phyloP scores from a whole-genome alignment of 2,797 vertebrate species.

The Steatocranus sp. region DNA sequence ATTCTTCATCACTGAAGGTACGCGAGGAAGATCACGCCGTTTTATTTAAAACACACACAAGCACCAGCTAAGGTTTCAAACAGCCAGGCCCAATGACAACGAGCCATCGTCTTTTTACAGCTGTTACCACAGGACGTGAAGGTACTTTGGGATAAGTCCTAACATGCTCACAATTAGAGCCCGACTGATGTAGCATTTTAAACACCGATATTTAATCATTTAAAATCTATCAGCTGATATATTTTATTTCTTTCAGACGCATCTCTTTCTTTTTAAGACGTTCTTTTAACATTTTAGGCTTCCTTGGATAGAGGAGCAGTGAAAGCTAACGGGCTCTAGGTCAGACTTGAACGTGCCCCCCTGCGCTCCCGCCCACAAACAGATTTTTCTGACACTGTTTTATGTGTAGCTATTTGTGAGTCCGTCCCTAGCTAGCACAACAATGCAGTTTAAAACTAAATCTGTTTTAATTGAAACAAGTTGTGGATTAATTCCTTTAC shows the following conservation, averaged over 20 bases:
- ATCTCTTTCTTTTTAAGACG: rapidly evolving
- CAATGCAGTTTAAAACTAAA: not conserved
- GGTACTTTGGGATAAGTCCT: not conserved
- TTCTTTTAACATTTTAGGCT: not conserved
- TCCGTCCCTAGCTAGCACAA: not conserved
- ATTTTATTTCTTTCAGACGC: not conserved
- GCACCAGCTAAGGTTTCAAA: not conserved
- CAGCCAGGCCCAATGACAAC: too few relatives aligned
- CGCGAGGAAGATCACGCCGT: not conserved
- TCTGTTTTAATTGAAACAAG: not conserved
- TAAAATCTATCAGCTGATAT: not conserved
- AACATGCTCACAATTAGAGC: not conserved
- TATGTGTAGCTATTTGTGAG: rapidly evolving
- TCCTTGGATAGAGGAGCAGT: not conserved
- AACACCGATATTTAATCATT: rapidly evolving
- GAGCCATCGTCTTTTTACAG: not conserved
- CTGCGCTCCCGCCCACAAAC: rapidly evolving
- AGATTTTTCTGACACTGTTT: not conserved
- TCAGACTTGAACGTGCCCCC: not conserved
- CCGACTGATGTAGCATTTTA: not conserved
- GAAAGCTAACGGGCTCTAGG: not conserved
- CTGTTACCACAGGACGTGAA: not conserved
- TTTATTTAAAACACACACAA: not conserved
- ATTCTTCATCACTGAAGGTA: not conserved
- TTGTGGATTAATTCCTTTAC: not conserved